Conservation (phyloP, 2,797 vertebrate species). For the Poecilia gillii region DNA sequence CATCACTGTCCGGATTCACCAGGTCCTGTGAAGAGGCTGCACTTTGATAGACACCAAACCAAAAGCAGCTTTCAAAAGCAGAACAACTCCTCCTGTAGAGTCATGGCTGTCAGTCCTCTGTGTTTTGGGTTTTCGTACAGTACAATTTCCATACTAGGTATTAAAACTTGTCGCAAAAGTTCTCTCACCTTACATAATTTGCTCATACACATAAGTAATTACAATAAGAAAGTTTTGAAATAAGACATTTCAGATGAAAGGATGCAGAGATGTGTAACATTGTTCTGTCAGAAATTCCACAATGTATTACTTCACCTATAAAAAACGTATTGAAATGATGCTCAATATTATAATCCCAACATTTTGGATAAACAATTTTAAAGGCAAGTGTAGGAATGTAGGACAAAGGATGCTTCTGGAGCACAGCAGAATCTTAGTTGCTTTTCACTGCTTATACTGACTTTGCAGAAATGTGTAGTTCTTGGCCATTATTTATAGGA, state of each 20-base stretch:
- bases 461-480: neutral
- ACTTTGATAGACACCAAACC: neutral
- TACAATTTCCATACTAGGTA: neutral
- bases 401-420: neutral
- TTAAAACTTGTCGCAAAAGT: neutral
- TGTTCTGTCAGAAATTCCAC: neutral
- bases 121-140: neutral
- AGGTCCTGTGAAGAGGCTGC: conserved; percentile 29
- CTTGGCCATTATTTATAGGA: neutral
- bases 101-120: neutral
- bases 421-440: neutral
- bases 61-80: conserved; percentile 1
- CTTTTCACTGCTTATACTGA: neutral
- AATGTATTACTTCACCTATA: neutral
- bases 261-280: neutral
- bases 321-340: neutral
- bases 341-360: neutral
- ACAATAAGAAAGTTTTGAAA: neutral
- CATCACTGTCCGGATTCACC: conserved; percentile 59
- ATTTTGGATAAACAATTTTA: neutral
- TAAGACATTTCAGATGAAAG: neutral
- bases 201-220: neutral
- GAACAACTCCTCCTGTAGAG: neutral
- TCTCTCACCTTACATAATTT: neutral
- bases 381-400: neutral